These are phyloP conservation scores for Anadara kagoshimensis DNA, from an alignment of 1,140 invertebrate genomes.

Conservation along the genomic window DNA sequence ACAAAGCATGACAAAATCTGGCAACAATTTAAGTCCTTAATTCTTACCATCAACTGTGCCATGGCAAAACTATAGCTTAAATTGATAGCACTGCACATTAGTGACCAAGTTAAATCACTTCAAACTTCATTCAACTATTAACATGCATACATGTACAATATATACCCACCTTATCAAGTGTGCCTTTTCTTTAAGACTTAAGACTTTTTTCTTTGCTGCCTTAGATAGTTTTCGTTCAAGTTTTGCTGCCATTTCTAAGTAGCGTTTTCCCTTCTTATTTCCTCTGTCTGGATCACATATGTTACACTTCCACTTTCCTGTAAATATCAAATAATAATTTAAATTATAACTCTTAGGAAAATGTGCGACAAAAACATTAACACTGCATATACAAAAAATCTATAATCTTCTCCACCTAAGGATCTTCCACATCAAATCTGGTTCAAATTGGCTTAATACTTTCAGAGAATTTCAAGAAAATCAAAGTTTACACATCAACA, in stretches of 20 bases:
- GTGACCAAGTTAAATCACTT: no score
- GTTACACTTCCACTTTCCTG: slow-evolving; percentile 69
- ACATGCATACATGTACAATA: not conserved
- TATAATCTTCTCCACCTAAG: no score
- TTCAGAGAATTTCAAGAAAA: no score
- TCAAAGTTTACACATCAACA: no score
- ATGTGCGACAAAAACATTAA: no score
- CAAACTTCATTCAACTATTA: not conserved
- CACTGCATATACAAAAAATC: no score
- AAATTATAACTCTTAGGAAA: no score
- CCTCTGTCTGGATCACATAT: slow-evolving; percentile 68
- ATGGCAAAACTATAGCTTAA: not conserved
- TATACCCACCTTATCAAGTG: slow-evolving; percentile 15
- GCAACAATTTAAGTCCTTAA: no score
- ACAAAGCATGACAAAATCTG: not conserved
- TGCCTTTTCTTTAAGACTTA: slow-evolving; percentile 46
- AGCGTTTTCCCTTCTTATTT: slow-evolving; percentile 60
- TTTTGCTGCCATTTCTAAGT: slow-evolving; percentile 59
- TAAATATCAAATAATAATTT: slow-evolving; percentile 22
- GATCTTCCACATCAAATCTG: no score
- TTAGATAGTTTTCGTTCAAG: slow-evolving; percentile 48
- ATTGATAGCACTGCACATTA: no score
- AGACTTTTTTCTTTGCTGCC: slow-evolving; percentile 43
- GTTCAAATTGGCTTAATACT: no score
- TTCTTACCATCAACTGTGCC: no score